Base-by-base conservation (phyloP, 2,888 invertebrate species). In the Calliscelio sp. region DNA sequence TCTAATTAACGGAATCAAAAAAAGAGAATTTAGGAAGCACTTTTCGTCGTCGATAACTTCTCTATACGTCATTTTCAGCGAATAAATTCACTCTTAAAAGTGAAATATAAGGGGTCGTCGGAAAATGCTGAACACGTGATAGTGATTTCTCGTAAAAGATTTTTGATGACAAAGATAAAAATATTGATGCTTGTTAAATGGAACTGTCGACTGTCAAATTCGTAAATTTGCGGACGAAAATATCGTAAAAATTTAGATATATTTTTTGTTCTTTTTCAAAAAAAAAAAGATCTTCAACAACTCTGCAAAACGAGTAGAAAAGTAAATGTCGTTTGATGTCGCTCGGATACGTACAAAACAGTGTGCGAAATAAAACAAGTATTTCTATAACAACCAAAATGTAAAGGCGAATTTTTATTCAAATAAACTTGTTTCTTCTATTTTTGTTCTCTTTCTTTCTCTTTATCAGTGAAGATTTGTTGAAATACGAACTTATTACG, bases 91-190 rank as follows among this genome's bases (percentile, higher is more conserved):
- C 51, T 51, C 51, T 66, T 66, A 24, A 51, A 66, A 51, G 35
- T 51, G 51, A 51, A 38, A 63, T 63, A 63, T 63, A 44, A 63
- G 25, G 16, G 3, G 25, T 53, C 61, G 55, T 25, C 20, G 59
- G 32, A 70, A 70, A 59, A 59, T 71, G 71, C 46, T 71, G 59
- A 71, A 71, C 22, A 46, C 35, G 59, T 46, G 71, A 46, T 71
- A 46, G 38, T 25, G 46, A 71, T 63, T 46, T 18, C 63, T 28
- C 63, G 46, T 46, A 46, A 59, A 71, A 71, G 22, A 59, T 25
- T 70, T 46, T 71, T 59, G 71, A 46, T 71, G 71, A 49, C 59
- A 46, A 46, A 32, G 59, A 46, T 46, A 46, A 71, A 51, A 59
- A 59, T 59, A 59, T 59, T 32, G 49, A 32, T 46, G 68, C 53